Conservation (phyloP, 2,113 vertebrate species). For the Albula goreensis region DNA sequence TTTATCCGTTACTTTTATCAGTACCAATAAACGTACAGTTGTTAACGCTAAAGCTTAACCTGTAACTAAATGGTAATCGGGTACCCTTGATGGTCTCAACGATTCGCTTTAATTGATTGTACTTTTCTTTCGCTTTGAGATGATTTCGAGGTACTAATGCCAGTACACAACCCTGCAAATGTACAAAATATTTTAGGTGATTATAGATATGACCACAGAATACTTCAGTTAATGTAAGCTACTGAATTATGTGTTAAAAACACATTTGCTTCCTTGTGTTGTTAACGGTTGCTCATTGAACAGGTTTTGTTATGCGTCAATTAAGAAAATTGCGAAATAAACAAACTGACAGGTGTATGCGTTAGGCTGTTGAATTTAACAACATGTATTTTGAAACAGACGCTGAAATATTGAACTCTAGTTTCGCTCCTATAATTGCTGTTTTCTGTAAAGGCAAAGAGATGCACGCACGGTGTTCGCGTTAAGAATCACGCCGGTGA, state of each 20-base stretch:
- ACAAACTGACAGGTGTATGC: background rate
- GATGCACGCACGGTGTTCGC: background rate
- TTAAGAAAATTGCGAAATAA: background rate
- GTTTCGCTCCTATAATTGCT: no score
- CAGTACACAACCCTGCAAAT: background rate
- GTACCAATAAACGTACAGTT: background rate
- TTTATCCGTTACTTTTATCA: background rate
- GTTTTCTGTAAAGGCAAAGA: background rate
- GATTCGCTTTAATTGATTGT: background rate
- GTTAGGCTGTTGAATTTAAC: background rate
- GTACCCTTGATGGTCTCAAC: background rate
- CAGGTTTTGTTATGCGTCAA: background rate
- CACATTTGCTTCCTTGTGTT: background rate
- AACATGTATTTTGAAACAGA: background rate
- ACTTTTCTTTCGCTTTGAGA: background rate
- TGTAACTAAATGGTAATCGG: background rate
- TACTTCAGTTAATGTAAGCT: background rate
- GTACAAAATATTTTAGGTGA: background rate
- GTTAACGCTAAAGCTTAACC: background rate
- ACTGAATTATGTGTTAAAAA: no score
- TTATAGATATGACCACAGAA: background rate
- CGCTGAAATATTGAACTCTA: background rate
- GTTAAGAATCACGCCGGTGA: background rate
- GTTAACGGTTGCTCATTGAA: background rate
- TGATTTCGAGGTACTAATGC: background rate